Evolutionary conservation across 2,797 vertebrate species (phyloP).

Genomic region (Phylloscopus collybita): DNA sequence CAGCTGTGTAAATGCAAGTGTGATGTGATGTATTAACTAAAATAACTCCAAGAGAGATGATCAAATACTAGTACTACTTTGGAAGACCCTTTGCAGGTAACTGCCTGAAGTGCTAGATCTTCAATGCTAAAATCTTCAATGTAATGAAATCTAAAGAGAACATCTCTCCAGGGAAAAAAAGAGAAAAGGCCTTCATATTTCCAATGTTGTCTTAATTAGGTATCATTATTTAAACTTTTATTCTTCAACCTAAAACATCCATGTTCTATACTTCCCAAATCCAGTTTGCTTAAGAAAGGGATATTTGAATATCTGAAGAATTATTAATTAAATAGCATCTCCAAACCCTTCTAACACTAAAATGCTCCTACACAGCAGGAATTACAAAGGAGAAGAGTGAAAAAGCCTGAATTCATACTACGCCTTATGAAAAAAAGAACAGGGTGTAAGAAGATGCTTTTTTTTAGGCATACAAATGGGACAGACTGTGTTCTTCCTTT

Average conservation of each 20-base stretch:
- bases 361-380: not conserved
- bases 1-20: not conserved
- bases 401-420: not conserved
- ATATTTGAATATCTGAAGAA: not conserved
- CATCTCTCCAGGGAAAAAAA: not conserved
- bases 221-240: not conserved
- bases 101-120: not conserved
- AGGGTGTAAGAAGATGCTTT: rapidly evolving
- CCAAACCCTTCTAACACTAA: not conserved
- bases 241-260: not conserved
- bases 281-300: not conserved
- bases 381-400: not conserved
- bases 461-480: not conserved
- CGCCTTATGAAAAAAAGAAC: not conserved
- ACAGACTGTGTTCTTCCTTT: not conserved
- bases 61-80: not conserved
- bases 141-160: not conserved
- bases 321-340: not conserved
- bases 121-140: not conserved
- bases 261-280: not conserved
- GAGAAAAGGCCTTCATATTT: not conserved
- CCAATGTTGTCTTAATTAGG: not conserved
- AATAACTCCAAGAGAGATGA: not conserved
- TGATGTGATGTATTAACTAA: not conserved
- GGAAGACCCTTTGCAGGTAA: not conserved